These are phyloP conservation scores for Azemiops feae DNA, from an alignment of 2,113 vertebrate species.

Conservation along the genomic window DNA sequence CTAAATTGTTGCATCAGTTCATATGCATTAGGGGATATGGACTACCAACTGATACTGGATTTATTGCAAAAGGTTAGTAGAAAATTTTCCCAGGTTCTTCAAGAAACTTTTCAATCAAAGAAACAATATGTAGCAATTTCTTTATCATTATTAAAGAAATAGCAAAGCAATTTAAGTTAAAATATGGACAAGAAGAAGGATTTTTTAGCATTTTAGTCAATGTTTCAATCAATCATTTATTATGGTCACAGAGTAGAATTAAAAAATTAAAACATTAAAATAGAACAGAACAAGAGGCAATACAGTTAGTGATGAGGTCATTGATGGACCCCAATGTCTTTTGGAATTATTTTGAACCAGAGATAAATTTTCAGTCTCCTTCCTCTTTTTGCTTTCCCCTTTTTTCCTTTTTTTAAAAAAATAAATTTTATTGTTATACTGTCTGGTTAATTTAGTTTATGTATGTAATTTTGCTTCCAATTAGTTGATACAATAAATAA, in stretches of 20 bases:
- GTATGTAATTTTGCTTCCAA: not conserved
- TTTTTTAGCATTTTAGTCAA: not conserved
- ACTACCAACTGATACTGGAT: not conserved
- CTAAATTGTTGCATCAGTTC: not conserved
- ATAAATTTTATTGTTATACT: not conserved
- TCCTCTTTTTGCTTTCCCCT: not conserved
- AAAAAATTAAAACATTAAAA: not conserved
- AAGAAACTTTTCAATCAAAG: not conserved
- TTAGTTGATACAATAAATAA: not conserved
- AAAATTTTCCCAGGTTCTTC: not conserved
- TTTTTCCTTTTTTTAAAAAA: not conserved
- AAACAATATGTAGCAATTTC: not conserved
- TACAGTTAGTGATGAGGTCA: not conserved
- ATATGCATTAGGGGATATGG: not conserved
- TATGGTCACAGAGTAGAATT: not conserved
- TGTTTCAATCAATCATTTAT: not conserved
- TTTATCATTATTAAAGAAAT: not conserved
- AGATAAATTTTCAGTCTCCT: not conserved
- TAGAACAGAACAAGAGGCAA: not conserved
- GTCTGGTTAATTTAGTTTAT: not conserved
- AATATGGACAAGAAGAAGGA: not conserved
- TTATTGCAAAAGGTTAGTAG: not conserved
- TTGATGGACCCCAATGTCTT: not conserved
- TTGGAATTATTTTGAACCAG: not conserved
- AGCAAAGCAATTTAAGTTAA: not conserved